Percentiles rank a stretch among this genome's conserved stretches.
These are phyloP conservation scores for Gobiocypris rarus DNA, from an alignment of 2,113 vertebrate genomes.

Conservation along the genomic window DNA sequence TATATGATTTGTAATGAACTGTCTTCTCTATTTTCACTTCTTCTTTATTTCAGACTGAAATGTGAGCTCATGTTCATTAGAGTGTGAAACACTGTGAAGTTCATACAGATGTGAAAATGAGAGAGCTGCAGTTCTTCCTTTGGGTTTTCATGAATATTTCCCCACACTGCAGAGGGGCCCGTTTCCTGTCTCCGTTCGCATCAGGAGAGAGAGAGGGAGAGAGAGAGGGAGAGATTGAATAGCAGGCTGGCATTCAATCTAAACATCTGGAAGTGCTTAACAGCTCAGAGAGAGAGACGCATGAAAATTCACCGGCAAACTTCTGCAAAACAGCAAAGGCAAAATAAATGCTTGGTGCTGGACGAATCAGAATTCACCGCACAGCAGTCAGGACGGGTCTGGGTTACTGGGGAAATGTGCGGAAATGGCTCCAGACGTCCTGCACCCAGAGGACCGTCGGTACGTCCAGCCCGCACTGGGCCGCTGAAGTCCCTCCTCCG, in stretches of 20 bases:
- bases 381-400: conserved; percentile 26
- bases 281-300: conserved; percentile 65
- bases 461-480: conserved; percentile 37
- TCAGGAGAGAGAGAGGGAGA: conserved; percentile 62
- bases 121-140: conserved; percentile 62
- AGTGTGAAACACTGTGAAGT: not conserved
- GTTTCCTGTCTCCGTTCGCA: conserved; percentile 88
- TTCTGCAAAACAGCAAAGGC: conserved; percentile 54
- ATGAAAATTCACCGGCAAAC: conserved; percentile 25
- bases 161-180: conserved; percentile 96
- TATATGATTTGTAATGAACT: too few relatives aligned
- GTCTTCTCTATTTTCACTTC: too few relatives aligned
- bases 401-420: conserved; percentile 69
- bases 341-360: conserved; percentile 30
- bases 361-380: conserved; percentile 1
- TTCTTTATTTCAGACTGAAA: too few relatives aligned
- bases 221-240: conserved; percentile 88
- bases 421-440: conserved; percentile 96
- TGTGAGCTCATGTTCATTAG: too few relatives aligned
- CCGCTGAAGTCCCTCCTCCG: too few relatives aligned
- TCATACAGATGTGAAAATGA: not conserved
- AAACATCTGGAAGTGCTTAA: conserved; percentile 99
- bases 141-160: conserved; percentile 72
- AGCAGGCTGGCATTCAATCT: conserved; percentile 94
- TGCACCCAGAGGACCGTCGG: conserved; percentile 81